Evolutionary conservation across 53 echinoderm and acorn worm species (phyloP).

Genomic region (Echinarachnius parma): DNA sequence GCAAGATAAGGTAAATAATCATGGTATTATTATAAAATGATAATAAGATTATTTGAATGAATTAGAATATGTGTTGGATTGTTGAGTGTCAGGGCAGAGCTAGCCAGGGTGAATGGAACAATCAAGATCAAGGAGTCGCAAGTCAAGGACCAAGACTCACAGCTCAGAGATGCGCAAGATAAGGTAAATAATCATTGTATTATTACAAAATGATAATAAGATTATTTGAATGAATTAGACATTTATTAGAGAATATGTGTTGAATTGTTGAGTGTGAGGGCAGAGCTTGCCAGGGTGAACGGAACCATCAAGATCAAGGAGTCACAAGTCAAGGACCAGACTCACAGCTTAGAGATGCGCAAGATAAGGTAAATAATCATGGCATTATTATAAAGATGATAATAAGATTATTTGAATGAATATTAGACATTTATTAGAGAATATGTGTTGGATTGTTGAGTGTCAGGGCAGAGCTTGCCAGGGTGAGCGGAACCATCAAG

Average conservation of each 20-base stretch:
- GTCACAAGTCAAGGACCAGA: neutral
- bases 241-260: too few relatives aligned
- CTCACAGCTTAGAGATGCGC: neutral
- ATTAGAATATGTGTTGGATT: constrained; percentile 75
- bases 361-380: neutral
- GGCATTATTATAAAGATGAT: too few relatives aligned
- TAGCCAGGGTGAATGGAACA: constrained; percentile 72
- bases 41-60: constrained; percentile 56
- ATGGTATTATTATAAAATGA: too few relatives aligned
- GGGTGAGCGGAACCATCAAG: constrained; percentile 75
- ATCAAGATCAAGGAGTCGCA: constrained; percentile 82
- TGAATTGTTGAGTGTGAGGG: constrained; percentile 72
- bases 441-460: too few relatives aligned
- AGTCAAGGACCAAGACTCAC: constrained; percentile 70
- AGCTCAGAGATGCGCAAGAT: constrained; percentile 58
- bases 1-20: constrained; percentile 74
- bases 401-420: too few relatives aligned
- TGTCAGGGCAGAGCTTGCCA: constrained; percentile 67
- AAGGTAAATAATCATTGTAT: too few relatives aligned
- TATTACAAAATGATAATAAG: too few relatives aligned
- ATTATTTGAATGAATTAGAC: too few relatives aligned
- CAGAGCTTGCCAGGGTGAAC: constrained; percentile 71
- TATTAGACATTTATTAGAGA: too few relatives aligned
- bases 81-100: constrained; percentile 65
- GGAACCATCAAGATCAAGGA: constrained; percentile 79